These are phyloP conservation scores for Suncus etruscus DNA, from an alignment of 2,113 vertebrate species.

Conservation along the genomic window DNA sequence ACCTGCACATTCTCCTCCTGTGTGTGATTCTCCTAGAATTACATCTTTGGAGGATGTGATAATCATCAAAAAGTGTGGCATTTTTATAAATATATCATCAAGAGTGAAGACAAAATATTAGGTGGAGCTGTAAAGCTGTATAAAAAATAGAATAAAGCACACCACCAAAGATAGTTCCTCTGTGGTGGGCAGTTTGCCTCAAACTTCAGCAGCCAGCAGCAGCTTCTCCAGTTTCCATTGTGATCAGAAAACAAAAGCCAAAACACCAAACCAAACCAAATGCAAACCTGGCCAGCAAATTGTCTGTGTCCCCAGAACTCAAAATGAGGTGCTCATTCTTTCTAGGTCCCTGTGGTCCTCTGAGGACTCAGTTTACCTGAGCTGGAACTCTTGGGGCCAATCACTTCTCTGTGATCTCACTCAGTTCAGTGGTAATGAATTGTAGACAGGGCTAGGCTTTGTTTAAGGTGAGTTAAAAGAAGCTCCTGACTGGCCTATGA, in stretches of 20 bases:
- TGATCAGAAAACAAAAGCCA: slow-evolving; percentile 28
- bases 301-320: neutral
- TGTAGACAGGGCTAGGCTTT: neutral
- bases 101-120: slow-evolving; percentile 37
- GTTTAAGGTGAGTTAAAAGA: slow-evolving; percentile 8
- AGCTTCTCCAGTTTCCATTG: slow-evolving; percentile 53
- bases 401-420: neutral
- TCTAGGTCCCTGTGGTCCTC: neutral
- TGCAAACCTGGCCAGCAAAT: slow-evolving; percentile 16
- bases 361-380: neutral
- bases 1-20: neutral
- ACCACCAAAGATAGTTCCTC: slow-evolving; percentile 24
- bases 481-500: too few species aligned
- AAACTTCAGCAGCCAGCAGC: slow-evolving; percentile 61
- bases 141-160: neutral
- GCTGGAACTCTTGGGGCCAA: neutral
- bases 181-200: slow-evolving; percentile 5
- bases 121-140: neutral
- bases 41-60: neutral
- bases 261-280: slow-evolving; percentile 42
- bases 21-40: neutral
- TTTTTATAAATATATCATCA: neutral
- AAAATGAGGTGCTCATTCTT: too few species aligned
- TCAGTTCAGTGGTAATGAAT: neutral
- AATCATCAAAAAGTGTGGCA: neutral